Base-by-base conservation (phyloP, 2,888 invertebrate species). In the Chloroclystis v-ata region DNA sequence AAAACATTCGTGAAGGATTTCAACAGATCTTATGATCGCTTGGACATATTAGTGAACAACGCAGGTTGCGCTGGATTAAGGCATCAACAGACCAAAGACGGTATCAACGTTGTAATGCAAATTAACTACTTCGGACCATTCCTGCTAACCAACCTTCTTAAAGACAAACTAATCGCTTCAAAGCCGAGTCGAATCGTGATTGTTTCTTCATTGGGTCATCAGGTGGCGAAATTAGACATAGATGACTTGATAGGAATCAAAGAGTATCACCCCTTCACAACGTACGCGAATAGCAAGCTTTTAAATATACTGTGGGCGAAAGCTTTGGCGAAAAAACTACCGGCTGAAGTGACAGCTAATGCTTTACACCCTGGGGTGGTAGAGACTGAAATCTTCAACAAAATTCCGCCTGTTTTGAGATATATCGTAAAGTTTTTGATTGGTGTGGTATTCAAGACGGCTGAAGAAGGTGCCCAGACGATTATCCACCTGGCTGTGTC, bases 331-430 rank as follows among this genome's bases (percentile, higher is more conserved):
- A 78, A 74, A 28, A 65, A 71, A 16, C 52, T 88, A 1, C 76
- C 82, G 1, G 59, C 61, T 8, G 92, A 91, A 2, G 91, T 96
- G 0, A 94, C 93, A 0, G 94, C 91, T 0, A 96, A 96, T 68
- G 92, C 91, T 55, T 75, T 96, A 38, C 96, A 96, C 78, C 97
- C 96, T 0, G 97, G 97, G 8, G 81, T 94, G 71, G 93, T 95
- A 28, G 92, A 92, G 68, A 93, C 93, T 0, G 92, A 93, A 14
- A 94, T 95, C 40, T 94, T 93, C 90, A 87, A 92, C 26, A 92
- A 89, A 59, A 75, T 90, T 8, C 90, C 91, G 0, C 37, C 52
- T 0, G 4, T 43, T 1, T 0, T 28, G 0, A 71, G 90, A 1
- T 91, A 89, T 11, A 77, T 90, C 0, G 53, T 92, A 52, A 70